phyloP scores from a whole-genome alignment of 2,797 vertebrate species.

The Ibycter americanus region DNA sequence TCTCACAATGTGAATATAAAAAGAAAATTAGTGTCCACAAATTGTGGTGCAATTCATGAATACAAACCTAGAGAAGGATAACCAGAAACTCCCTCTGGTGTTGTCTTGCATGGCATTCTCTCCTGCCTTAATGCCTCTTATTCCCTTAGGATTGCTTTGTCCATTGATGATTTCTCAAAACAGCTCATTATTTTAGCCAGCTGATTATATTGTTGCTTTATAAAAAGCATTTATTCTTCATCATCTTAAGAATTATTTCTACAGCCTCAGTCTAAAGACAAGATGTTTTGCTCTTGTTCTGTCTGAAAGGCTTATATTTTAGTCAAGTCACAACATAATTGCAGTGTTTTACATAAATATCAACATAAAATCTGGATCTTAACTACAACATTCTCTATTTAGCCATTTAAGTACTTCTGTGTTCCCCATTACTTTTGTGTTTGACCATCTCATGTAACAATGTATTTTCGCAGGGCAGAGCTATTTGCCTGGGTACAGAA shows the following conservation, averaged over 20 bases:
- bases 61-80: background rate
- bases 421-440: background rate
- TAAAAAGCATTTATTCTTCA: background rate
- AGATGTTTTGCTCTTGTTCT: background rate
- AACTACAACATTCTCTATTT: background rate
- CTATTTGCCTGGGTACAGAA: background rate
- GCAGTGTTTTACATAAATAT: background rate
- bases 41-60: background rate
- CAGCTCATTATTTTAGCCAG: conserved; percentile 16
- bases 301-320: background rate
- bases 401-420: background rate
- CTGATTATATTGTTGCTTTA: background rate
- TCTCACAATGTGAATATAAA: background rate
- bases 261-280: background rate
- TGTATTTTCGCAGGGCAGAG: background rate
- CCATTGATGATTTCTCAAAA: background rate
- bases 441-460: background rate
- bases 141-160: background rate
- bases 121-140: background rate
- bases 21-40: background rate
- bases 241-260: background rate
- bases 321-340: background rate
- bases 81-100: background rate
- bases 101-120: background rate
- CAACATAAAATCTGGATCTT: background rate